Evolutionary conservation across 2,113 vertebrate species (phyloP).

Genomic region (Corythornis vintsioides): DNA sequence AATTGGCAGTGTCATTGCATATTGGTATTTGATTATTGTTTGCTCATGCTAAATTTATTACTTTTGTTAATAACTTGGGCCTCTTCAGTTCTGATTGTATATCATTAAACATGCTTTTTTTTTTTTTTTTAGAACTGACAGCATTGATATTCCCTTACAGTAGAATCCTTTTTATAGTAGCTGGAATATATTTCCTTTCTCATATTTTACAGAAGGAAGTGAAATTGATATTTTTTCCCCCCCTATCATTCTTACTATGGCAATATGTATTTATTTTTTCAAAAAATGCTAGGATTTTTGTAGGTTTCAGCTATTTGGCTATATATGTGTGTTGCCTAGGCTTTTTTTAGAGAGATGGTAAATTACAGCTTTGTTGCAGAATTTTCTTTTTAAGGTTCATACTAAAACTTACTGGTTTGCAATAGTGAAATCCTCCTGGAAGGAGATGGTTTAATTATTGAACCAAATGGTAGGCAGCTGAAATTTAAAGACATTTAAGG

Average conservation of each 20-base stretch:
- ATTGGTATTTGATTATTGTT: neutral
- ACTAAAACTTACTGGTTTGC: neutral
- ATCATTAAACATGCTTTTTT: too few species aligned
- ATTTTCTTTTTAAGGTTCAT: constrained; percentile 8
- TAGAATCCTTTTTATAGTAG: neutral
- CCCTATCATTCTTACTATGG: neutral
- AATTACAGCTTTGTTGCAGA: neutral
- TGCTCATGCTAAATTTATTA: neutral
- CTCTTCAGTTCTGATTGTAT: too few species aligned
- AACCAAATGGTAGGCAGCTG: constrained; percentile 45
- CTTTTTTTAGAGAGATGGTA: neutral
- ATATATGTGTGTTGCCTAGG: neutral
- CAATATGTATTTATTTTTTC: constrained; percentile 3
- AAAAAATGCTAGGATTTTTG: neutral
- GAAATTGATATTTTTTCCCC: neutral
- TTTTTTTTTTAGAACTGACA: neutral
- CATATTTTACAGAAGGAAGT: neutral
- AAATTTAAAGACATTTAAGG: constrained; percentile 50
- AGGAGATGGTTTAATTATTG: constrained; percentile 48
- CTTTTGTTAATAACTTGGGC: neutral
- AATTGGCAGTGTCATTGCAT: neutral
- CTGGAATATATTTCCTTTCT: neutral
- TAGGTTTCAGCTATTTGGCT: constrained; percentile 23
- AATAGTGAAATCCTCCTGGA: constrained; percentile 57
- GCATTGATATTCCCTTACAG: neutral